Percentiles rank a stretch among this genome's conserved stretches.
phyloP scores from a whole-genome alignment of 2,888 invertebrate genomes.

The Tubiluchus corallicola region DNA sequence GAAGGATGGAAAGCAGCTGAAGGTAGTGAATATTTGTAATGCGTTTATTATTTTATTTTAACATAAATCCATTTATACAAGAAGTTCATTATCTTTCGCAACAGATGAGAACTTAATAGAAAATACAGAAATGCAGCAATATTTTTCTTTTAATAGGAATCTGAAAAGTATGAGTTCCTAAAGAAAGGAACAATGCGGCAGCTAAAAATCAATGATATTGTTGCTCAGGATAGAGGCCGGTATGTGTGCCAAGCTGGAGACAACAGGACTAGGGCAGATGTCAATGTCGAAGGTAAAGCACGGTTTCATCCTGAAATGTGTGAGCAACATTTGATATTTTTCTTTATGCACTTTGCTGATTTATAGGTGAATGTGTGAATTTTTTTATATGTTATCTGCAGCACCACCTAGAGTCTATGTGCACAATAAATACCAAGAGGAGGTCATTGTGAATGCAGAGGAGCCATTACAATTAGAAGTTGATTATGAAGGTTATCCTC shows the following conservation, averaged over 20 bases:
- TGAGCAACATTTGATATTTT: no score
- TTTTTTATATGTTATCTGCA: no score
- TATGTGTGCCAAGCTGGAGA: slow-evolving; percentile 1
- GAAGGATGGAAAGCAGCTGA: slow-evolving; percentile 3
- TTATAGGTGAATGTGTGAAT: no score
- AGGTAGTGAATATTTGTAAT: no score
- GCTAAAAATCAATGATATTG: neutral
- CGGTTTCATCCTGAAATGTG: no score
- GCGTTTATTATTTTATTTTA: no score
- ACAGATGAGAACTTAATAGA: no score
- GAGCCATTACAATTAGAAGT: neutral
- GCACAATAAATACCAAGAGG: neutral
- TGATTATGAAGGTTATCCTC: slow-evolving; percentile 3
- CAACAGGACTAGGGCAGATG: neutral
- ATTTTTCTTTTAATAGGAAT: neutral
- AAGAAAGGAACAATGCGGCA: neutral
- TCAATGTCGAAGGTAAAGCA: slow-evolving; percentile 1
- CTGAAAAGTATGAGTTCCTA: neutral
- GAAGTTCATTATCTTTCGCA: no score
- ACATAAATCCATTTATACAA: no score
- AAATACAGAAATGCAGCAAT: no score
- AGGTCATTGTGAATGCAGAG: neutral
- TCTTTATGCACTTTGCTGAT: no score
- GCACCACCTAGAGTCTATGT: neutral
- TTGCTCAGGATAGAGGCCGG: neutral